Evolutionary conservation across 1,140 invertebrate species (phyloP).

Genomic region (Hestina assimilis): DNA sequence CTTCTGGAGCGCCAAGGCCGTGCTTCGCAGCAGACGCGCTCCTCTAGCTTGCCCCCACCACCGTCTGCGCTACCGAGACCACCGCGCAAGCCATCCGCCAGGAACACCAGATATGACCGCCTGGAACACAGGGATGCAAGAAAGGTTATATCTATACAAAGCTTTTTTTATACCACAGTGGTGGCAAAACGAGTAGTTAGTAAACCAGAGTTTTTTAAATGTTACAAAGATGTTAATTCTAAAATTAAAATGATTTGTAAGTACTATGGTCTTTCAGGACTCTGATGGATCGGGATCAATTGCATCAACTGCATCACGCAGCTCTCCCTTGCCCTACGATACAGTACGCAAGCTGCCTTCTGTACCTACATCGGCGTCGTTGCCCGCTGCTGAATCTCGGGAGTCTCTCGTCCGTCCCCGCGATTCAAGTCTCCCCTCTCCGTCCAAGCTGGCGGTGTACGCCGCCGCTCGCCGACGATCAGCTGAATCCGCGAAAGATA

Average conservation of each 20-base stretch:
- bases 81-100: constrained; percentile 79
- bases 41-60: constrained; percentile 73
- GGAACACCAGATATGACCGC: constrained; percentile 79
- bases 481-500: constrained; percentile 79
- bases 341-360: constrained; percentile 82
- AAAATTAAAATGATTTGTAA: too few relatives aligned
- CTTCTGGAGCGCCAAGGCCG: constrained; percentile 87
- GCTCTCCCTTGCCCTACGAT: constrained; percentile 66
- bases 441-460: constrained; percentile 80
- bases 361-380: constrained; percentile 72
- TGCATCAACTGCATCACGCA: constrained; percentile 62
- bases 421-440: constrained; percentile 80
- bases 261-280: too few relatives aligned
- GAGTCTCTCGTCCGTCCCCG: constrained; percentile 71
- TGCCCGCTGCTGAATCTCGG: constrained; percentile 70
- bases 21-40: constrained; percentile 84
- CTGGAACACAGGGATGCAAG: constrained; percentile 79
- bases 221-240: too few relatives aligned
- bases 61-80: constrained; percentile 85
- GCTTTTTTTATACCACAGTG: too few relatives aligned
- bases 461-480: constrained; percentile 76
- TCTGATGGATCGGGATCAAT: constrained; percentile 74
- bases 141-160: constrained; percentile 65
- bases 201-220: too few relatives aligned
- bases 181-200: too few relatives aligned